Percentiles rank a stretch among this genome's conserved stretches.
Conservation (phyloP, 2,888 invertebrate genomes). For the Heliconius aoede region DNA sequence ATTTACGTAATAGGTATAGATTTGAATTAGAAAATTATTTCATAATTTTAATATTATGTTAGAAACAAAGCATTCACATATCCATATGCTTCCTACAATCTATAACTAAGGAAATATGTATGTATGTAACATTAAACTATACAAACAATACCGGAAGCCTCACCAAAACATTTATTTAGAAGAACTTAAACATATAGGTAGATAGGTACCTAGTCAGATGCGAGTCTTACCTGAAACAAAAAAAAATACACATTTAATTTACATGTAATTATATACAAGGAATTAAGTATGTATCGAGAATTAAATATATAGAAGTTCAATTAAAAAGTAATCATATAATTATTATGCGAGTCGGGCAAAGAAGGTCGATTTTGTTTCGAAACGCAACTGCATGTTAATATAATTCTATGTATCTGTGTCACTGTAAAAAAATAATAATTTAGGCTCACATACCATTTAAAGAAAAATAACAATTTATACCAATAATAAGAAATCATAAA, state of each 20-base stretch:
- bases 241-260: conserved; percentile 32
- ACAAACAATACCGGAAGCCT: conserved; percentile 53
- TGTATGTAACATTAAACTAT: neutral
- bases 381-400: conserved; percentile 64
- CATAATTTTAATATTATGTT: neutral
- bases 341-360: conserved; percentile 58
- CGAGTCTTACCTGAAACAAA: conserved; percentile 72
- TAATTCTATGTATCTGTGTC: conserved; percentile 74
- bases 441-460: conserved; percentile 4
- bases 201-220: neutral
- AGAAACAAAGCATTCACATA: neutral
- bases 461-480: neutral
- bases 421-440: conserved; percentile 59
- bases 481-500: neutral
- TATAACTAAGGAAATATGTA: neutral
- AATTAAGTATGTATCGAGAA: conserved; percentile 28
- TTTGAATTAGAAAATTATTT: neutral
- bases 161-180: conserved; percentile 66
- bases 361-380: conserved; percentile 72
- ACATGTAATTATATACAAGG: conserved; percentile 18
- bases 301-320: conserved; percentile 48
- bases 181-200: conserved; percentile 44
- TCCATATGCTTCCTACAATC: neutral
- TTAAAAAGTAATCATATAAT: conserved; percentile 58
- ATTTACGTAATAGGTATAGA: conserved; percentile 32